phyloP scores from a whole-genome alignment of 2,113 vertebrate genomes.

The Pimephales promelas region DNA sequence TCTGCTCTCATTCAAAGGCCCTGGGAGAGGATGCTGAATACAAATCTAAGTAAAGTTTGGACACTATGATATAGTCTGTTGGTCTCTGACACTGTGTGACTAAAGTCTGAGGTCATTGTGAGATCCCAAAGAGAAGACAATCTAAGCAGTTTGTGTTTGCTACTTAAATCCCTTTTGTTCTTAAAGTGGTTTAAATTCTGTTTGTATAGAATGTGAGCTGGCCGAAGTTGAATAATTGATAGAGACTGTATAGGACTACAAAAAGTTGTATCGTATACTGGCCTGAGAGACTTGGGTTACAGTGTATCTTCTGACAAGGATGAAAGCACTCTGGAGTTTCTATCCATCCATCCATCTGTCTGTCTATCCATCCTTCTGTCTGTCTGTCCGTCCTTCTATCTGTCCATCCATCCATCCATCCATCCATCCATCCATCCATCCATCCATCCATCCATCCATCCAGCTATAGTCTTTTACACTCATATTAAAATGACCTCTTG shows the following conservation, averaged over 20 bases:
- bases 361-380: background rate
- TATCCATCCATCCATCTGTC: background rate
- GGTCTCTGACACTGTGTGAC: background rate
- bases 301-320: background rate
- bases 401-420: background rate
- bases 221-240: background rate
- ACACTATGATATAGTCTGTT: slow-evolving; percentile 30
- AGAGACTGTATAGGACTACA: background rate
- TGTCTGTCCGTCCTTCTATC: rapidly evolving
- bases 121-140: background rate
- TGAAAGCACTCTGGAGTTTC: background rate
- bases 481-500: too few species aligned
- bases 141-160: slow-evolving; percentile 3
- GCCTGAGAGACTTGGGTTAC: background rate
- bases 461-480: too few species aligned
- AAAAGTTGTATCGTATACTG: background rate
- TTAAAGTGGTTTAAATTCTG: background rate
- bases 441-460: background rate
- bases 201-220: background rate
- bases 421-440: background rate
- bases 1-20: slow-evolving; percentile 44
- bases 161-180: slow-evolving; percentile 9
- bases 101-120: background rate
- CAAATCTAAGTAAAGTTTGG: slow-evolving; percentile 37
- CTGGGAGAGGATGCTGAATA: slow-evolving; percentile 35